Evolutionary conservation across 2,888 invertebrate genomes (phyloP).

Genomic region (Lagria hirta): DNA sequence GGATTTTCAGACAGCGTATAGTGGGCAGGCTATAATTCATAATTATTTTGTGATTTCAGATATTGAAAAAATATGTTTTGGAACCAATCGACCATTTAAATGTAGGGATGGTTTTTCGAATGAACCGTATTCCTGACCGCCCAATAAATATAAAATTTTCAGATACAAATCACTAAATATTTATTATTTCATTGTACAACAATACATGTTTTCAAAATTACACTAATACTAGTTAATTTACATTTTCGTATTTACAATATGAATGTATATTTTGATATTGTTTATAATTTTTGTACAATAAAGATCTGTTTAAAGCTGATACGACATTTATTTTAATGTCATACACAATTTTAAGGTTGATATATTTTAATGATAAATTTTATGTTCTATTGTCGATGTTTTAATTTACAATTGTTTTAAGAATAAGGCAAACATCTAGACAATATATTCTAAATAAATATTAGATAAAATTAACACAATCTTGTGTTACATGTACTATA

Average conservation of each 20-base stretch:
- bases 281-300: constrained; percentile 49
- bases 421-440: constrained; percentile 30
- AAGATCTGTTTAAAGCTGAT: constrained; percentile 50
- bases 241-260: constrained; percentile 45
- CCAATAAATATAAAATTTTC: constrained; percentile 43
- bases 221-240: constrained; percentile 39
- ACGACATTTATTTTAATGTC: constrained; percentile 29
- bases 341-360: constrained; percentile 20
- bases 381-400: constrained; percentile 40
- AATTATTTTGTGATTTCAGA: constrained; percentile 38
- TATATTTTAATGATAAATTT: constrained; percentile 29
- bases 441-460: constrained; percentile 25
- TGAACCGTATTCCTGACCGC: constrained; percentile 45
- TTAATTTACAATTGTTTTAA: constrained; percentile 23
- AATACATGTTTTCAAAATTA: constrained; percentile 48
- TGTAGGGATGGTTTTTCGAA: constrained; percentile 48
- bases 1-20: too few relatives aligned
- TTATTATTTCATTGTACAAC: constrained; percentile 52
- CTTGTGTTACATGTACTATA: constrained; percentile 18
- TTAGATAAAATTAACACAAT: constrained; percentile 24
- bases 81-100: constrained; percentile 33
- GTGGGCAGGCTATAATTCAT: too few relatives aligned
- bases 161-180: constrained; percentile 52
- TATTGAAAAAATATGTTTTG: constrained; percentile 46
- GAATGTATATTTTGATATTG: constrained; percentile 41